Evolutionary conservation across 2,888 invertebrate genomes (phyloP), one percentile per base, ranked within the genome.

Genomic region (Hipparchia semele): DNA sequence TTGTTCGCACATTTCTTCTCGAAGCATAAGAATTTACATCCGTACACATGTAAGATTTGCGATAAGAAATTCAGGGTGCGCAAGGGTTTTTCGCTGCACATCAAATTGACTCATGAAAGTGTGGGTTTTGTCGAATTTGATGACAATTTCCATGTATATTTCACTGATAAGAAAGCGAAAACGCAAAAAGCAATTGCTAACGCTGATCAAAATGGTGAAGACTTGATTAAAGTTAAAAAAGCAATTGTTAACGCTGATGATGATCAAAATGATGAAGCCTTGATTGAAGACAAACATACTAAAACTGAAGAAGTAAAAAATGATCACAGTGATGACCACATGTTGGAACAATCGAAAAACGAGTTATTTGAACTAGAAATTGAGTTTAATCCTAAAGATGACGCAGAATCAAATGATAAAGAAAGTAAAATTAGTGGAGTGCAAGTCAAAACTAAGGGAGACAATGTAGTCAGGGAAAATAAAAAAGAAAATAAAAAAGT

Each of bases 91-190:
- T 89, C 91, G 0, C 76, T 92, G 0, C 93, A 93, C 46, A 93
- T 93, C 0, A 92, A 92, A 78, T n/a, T 91, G 6, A 76, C 77
- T 0, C 93, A 93, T 39, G 81, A 87, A 0, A 87, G 90, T 59
- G 73, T 82, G 2, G 93, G 93, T 0, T 90, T 82, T 46, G 89
- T 92, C 8, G 90, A 91, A 64, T 92, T 92, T 76, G 88, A 92
- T 80, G 82, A 90, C 2, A 85, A 87, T 4, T 90, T 87, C 64
- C 85, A 91, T 78, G 93, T 93, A 0, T 88, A 81, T 74, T 93
- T 93, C 68, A 80, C 83, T 0, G 86, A 87, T 1, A 84, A 84
- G n/a, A 90, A 87, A 0, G 86, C 87, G 64, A 62, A 71, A 51
- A 60, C 71, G 60, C 58, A 58, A 58, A 58, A 6, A 23, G 58